These are phyloP conservation scores for Procambarus clarkii DNA, from an alignment of 1,140 invertebrate species.

Conservation along the genomic window DNA sequence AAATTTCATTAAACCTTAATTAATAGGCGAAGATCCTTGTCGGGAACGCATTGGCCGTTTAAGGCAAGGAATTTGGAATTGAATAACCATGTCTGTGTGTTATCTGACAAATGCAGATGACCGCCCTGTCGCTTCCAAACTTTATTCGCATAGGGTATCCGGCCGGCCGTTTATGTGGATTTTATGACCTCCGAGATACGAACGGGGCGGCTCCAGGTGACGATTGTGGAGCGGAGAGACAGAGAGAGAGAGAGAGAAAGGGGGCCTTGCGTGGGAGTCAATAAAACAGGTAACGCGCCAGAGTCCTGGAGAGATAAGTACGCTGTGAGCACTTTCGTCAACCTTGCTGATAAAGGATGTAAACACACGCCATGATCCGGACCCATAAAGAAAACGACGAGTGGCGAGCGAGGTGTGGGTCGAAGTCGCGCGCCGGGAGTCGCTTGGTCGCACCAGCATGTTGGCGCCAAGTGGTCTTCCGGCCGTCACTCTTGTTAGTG, in stretches of 20 bases:
- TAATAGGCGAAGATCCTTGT: background rate
- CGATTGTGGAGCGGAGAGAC: background rate
- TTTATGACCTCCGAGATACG: background rate
- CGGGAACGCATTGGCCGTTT: background rate
- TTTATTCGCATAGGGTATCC: background rate
- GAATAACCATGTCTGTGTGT: background rate
- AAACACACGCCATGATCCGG: too few relatives aligned
- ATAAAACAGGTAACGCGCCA: too few relatives aligned
- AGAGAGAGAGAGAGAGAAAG: background rate
- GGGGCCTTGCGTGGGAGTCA: too few relatives aligned
- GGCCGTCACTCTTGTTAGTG: too few relatives aligned
- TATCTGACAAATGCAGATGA: slow-evolving; percentile 1
- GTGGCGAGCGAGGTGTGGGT: too few relatives aligned
- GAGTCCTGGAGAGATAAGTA: too few relatives aligned
- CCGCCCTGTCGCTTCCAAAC: background rate
- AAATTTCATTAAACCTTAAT: background rate
- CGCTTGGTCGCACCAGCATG: too few relatives aligned
- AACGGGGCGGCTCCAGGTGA: background rate
- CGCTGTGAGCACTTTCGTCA: too few relatives aligned
- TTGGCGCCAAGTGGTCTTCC: too few relatives aligned
- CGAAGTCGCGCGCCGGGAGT: too few relatives aligned
- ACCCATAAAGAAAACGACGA: background rate
- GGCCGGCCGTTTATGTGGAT: background rate
- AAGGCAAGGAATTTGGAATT: background rate
- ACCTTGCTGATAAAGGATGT: too few relatives aligned